These are phyloP conservation scores for Shinisaurus crocodilurus DNA, from an alignment of 2,113 vertebrate species.

Conservation along the genomic window DNA sequence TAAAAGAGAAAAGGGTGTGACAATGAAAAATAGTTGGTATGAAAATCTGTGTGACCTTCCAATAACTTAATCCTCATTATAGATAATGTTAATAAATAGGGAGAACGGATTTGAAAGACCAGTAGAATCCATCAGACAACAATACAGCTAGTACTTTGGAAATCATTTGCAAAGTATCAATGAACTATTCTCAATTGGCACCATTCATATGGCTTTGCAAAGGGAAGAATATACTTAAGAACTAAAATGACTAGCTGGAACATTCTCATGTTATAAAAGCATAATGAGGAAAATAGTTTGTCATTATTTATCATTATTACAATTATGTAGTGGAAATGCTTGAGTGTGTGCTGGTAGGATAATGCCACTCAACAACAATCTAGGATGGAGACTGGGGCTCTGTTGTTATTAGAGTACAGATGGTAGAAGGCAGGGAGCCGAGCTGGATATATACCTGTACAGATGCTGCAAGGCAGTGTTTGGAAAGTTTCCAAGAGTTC, in stretches of 20 bases:
- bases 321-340: not conserved
- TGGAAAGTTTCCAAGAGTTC: not conserved
- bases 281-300: not conserved
- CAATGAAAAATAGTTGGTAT: slow-evolving; percentile 26
- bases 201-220: not conserved
- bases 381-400: not conserved
- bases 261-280: not conserved
- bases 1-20: slow-evolving; percentile 23
- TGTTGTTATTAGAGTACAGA: not conserved
- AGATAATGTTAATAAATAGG: slow-evolving; percentile 50
- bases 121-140: slow-evolving; percentile 29
- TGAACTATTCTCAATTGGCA: not conserved
- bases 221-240: not conserved
- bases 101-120: slow-evolving; percentile 38
- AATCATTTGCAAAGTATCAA: not conserved
- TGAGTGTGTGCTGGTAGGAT: not conserved
- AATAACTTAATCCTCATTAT: slow-evolving; percentile 33
- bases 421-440: not conserved
- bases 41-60: slow-evolving; percentile 15
- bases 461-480: not conserved
- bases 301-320: not conserved
- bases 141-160: slow-evolving; percentile 34
- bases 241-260: not conserved
- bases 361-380: not conserved
- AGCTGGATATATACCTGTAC: not conserved